Evolutionary conservation across 2,113 vertebrate genomes (phyloP).

Genomic region (Scopus umbretta): DNA sequence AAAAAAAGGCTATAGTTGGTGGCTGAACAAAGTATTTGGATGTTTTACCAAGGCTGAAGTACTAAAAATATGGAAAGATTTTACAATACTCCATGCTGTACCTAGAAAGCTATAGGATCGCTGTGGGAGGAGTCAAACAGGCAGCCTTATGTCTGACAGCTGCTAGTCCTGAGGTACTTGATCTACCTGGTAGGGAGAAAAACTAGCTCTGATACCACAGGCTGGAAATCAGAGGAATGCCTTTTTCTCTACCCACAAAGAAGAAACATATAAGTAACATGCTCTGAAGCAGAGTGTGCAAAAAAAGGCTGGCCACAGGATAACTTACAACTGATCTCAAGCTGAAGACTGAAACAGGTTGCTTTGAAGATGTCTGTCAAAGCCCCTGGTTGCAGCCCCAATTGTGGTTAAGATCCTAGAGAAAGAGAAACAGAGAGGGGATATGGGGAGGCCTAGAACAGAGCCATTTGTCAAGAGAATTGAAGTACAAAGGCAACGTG

Average conservation of each 20-base stretch:
- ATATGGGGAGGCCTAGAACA: neutral
- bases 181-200: neutral
- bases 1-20: neutral
- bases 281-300: neutral
- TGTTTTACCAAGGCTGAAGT: neutral
- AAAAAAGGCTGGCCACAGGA: neutral
- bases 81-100: neutral
- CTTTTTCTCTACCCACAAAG: conserved; percentile 32
- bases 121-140: neutral
- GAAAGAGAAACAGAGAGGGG: neutral
- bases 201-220: neutral
- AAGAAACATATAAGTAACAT: neutral
- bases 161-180: conserved; percentile 19
- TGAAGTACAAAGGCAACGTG: neutral
- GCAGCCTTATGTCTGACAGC: conserved; percentile 8
- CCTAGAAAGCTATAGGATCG: neutral
- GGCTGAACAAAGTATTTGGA: neutral
- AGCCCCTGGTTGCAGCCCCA: neutral
- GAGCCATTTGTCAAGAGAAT: neutral
- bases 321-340: neutral
- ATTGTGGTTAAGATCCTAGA: neutral
- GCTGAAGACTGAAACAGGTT: conserved; percentile 13
- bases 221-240: conserved; percentile 35
- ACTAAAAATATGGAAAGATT: neutral
- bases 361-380: conserved; percentile 23